Conservation (phyloP, 2,113 vertebrate genomes). For the Eulacestoma nigropectus region DNA sequence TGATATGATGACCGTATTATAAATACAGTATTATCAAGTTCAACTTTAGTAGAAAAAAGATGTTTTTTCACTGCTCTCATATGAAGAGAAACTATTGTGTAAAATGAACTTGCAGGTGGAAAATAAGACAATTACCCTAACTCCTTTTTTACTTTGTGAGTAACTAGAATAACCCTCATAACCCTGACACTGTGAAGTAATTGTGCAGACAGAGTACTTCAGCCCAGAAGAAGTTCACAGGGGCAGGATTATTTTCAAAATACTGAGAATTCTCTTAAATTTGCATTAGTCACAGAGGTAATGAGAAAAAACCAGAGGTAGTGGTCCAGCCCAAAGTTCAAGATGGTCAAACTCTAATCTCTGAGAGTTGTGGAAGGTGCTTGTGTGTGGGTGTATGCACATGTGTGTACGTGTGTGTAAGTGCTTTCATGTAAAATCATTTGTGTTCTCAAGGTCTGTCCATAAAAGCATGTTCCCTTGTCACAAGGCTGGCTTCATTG, state of each 20-base stretch:
- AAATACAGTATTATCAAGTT: not conserved
- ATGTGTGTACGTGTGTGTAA: rapidly evolving
- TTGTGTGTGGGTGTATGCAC: rapidly evolving
- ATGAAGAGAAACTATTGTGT: not conserved
- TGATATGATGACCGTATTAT: no score
- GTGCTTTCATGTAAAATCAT: not conserved
- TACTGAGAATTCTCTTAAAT: not conserved
- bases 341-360: not conserved
- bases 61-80: not conserved
- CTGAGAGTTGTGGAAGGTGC: not conserved
- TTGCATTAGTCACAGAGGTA: not conserved
- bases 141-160: not conserved
- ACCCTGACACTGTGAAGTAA: not conserved
- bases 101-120: not conserved
- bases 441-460: not conserved
- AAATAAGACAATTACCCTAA: not conserved
- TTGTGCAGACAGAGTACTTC: not conserved
- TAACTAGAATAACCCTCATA: not conserved
- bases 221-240: not conserved
- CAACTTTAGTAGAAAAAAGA: not conserved
- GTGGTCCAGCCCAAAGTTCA: not conserved
- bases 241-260: not conserved
- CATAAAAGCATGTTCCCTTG: no score
- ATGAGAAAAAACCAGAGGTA: not conserved
- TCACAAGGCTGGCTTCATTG: not conserved